Base-by-base conservation (phyloP, 2,888 invertebrate species). In the Caenorhabditis afra region DNA sequence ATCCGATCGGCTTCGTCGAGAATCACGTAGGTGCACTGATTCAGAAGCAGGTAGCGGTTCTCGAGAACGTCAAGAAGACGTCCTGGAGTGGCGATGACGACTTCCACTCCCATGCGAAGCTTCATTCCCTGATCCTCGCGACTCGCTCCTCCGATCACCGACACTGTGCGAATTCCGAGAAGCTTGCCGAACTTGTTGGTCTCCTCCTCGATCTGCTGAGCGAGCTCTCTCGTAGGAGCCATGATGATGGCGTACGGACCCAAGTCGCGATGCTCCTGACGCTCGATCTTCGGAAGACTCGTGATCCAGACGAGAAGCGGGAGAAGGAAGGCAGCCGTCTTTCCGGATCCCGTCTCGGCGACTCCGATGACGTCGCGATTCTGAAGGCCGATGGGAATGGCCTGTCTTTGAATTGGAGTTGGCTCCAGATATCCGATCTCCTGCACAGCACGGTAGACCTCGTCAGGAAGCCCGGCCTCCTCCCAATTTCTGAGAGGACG, bases 221-320 rank as follows among this genome's bases (percentile, higher is more conserved):
- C 86, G 74, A 86, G 68, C 67, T 86, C 86, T 49, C 99, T 94
- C n/a, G 99, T 99, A 0, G 99, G 99, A 0, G 99, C 99, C 91
- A 99, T 93, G 90, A 99, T 99, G 65, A 99, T 95, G 23, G 99
- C 98, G 91, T 99, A 99, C 0, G 99, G 99, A 5, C 99, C 99
- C 22, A 77, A 58, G 64, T 87, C 87, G 20, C 71, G 70, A 71
- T 86, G 81, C 59, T 86, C 86, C 47, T 87, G 84, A 1, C 83
- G 93, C 91, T 96, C 97, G 87, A 94, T 95, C 92, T 99, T 99
- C 0, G 99, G 99, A 57, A 99, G 92, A 35, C 96, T 95, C 88
- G 96, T 96, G 90, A 99, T 98, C 99, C 99, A 99, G 41, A 79
- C 79, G 1, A 99, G 92, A 52, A 99, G 91, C 0, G 99, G 99